These are phyloP conservation scores for Nixonia krombeini DNA, from an alignment of 1,140 invertebrate species.

Conservation along the genomic window DNA sequence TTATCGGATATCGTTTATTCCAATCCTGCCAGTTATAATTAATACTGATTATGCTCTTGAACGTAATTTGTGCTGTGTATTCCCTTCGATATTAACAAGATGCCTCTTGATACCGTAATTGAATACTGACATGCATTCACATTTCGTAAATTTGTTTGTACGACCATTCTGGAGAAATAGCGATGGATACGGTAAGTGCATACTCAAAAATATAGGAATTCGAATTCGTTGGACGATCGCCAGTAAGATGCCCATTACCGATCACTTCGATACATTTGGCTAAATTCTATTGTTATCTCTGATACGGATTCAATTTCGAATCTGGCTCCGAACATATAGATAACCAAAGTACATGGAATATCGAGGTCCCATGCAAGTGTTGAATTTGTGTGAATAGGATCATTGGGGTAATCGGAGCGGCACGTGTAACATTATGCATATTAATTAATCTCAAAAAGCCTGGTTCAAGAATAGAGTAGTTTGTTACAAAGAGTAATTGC, in stretches of 20 bases:
- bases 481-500: slow-evolving; percentile 8
- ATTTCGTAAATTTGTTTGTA: too few species aligned
- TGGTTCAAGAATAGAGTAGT: slow-evolving; percentile 23
- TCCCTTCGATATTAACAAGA: too few species aligned
- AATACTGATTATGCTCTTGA: too few species aligned
- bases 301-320: slow-evolving; percentile 40
- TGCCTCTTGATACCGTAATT: too few species aligned
- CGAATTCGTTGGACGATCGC: neutral
- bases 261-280: neutral
- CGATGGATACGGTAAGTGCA: too few species aligned
- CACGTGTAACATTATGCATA: slow-evolving; percentile 37
- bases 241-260: neutral
- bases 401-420: slow-evolving; percentile 34
- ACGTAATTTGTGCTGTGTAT: too few species aligned
- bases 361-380: slow-evolving; percentile 32
- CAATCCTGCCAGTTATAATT: too few species aligned
- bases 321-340: slow-evolving; percentile 39
- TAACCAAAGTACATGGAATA: slow-evolving; percentile 36
- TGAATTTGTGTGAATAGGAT: slow-evolving; percentile 37
- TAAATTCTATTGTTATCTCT: slow-evolving; percentile 17
- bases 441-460: slow-evolving; percentile 26
- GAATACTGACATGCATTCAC: too few species aligned
- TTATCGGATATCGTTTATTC: too few species aligned
- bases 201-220: too few species aligned
- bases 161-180: too few species aligned